phyloP scores from a whole-genome alignment of 2,113 vertebrate genomes.

The Carollia perspicillata region DNA sequence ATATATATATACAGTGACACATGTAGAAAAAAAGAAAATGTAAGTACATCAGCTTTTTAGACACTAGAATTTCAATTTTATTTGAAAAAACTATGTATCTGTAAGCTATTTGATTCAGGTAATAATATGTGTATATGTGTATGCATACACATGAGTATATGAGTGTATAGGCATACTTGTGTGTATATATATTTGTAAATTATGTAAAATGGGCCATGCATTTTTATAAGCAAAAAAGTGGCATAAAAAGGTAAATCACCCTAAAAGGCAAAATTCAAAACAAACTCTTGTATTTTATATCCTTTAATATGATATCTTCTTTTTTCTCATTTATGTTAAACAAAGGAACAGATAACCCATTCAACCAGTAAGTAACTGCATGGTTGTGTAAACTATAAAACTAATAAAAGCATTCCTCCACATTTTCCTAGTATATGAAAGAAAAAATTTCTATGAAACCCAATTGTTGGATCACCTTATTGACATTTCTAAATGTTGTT shows the following conservation, averaged over 20 bases:
- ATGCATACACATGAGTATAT: neutral
- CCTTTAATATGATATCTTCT: neutral
- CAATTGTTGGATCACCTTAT: constrained; percentile 9
- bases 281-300: neutral
- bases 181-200: neutral
- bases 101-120: neutral
- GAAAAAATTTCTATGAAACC: neutral
- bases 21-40: neutral
- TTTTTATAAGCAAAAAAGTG: neutral
- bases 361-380: neutral
- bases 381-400: neutral
- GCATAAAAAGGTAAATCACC: neutral
- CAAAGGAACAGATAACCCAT: neutral
- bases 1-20: neutral
- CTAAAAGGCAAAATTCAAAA: constrained; percentile 19
- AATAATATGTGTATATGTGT: neutral
- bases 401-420: neutral
- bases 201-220: neutral
- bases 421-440: constrained; percentile 23
- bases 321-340: constrained; percentile 14
- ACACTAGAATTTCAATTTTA: neutral
- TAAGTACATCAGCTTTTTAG: constrained; percentile 29
- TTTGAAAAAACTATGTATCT: neutral
- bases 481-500: neutral
- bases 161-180: neutral